Conservation (phyloP, 2,113 vertebrate species). For the Porphyrio hochstetteri region DNA sequence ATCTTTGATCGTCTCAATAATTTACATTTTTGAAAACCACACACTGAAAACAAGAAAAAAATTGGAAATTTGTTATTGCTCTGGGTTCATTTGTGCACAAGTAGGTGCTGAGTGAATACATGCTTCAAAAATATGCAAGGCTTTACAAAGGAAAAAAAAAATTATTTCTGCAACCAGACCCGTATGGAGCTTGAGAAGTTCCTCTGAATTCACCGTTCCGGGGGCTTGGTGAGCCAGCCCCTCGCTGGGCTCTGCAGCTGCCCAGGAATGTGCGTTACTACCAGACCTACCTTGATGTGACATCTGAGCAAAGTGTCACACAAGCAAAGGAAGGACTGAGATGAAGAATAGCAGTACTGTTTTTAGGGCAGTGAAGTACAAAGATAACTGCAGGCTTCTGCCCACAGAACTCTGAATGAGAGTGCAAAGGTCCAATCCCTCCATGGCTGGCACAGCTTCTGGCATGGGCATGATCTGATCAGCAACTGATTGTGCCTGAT, state of each 20-base stretch:
- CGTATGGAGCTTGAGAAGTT: neutral
- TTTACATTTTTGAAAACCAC: neutral
- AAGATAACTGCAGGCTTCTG: neutral
- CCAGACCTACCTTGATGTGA: neutral
- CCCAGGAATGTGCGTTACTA: neutral
- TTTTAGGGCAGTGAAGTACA: neutral
- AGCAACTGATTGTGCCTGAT: neutral
- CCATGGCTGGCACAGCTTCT: neutral
- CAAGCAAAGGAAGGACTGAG: neutral
- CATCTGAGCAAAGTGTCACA: neutral
- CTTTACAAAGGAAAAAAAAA: neutral
- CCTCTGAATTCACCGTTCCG: neutral
- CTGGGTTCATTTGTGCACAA: neutral
- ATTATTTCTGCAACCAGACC: neutral
- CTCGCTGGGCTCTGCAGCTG: neutral
- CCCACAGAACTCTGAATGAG: neutral
- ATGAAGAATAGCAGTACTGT: neutral
- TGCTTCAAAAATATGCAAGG: neutral
- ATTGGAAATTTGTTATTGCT: neutral
- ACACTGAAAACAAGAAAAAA: neutral
- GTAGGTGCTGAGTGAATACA: neutral
- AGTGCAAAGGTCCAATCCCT: conserved; percentile 9
- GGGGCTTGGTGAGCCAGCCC: neutral
- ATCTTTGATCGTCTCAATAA: neutral
- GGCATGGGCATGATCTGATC: neutral